These are phyloP conservation scores for Schlechtendalia chinensis DNA, from an alignment of 1,140 invertebrate species.

Conservation along the genomic window DNA sequence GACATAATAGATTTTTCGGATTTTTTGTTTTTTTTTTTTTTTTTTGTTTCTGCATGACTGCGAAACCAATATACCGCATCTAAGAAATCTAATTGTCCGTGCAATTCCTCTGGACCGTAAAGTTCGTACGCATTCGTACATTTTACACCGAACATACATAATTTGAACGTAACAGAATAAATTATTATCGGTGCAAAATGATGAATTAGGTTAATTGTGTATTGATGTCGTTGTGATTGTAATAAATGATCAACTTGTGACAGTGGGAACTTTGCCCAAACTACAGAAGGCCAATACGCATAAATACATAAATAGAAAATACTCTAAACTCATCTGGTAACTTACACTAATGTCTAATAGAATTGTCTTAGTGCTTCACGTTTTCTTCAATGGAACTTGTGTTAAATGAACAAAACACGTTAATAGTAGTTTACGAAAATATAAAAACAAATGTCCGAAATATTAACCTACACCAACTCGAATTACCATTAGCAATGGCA, in stretches of 20 bases:
- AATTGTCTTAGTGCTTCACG: background rate
- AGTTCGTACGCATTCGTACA: background rate
- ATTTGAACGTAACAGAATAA: background rate
- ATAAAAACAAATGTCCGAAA: background rate
- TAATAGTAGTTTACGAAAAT: background rate
- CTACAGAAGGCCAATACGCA: slow-evolving; percentile 20
- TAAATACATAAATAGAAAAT: slow-evolving; percentile 32
- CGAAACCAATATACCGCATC: slow-evolving; percentile 8
- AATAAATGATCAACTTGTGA: slow-evolving; percentile 6
- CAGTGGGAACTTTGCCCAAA: slow-evolving; percentile 48
- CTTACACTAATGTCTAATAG: slow-evolving; percentile 2
- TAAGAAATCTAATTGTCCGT: slow-evolving; percentile 22
- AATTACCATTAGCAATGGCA: no score
- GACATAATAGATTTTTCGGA: slow-evolving; percentile 32
- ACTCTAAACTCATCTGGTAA: slow-evolving; percentile 19
- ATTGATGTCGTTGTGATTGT: background rate
- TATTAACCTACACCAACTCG: background rate
- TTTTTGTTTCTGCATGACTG: slow-evolving; percentile 44
- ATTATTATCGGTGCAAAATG: background rate
- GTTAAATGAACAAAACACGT: no score
- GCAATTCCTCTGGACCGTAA: slow-evolving; percentile 40
- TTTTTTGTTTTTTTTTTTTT: no score
- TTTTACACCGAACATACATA: background rate
- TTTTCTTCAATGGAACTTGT: slow-evolving; percentile 30
- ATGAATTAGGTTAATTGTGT: background rate